Percentiles rank a stretch among this genome's conserved stretches.
Evolutionary conservation across 2,113 vertebrate species (phyloP).

Genomic region (Spea bombifrons): DNA sequence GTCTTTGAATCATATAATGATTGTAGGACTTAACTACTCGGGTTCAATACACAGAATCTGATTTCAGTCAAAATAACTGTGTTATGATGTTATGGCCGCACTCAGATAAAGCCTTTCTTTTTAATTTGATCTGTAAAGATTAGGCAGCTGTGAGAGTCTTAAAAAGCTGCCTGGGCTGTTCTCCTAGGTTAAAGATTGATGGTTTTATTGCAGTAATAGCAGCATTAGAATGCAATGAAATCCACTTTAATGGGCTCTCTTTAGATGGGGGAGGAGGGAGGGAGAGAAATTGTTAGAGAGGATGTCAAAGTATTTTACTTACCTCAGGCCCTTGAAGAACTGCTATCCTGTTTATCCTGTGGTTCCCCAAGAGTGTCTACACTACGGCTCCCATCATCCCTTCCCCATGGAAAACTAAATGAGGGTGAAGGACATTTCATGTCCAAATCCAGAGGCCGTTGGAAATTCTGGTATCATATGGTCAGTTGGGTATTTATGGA

Average conservation of each 20-base stretch:
- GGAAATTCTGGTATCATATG: too few relatives aligned
- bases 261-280: conserved; percentile 40
- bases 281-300: conserved; percentile 29
- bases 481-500: too few relatives aligned
- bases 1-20: conserved; percentile 27
- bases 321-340: conserved; percentile 7
- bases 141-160: conserved; percentile 50
- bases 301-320: conserved; percentile 41
- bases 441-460: too few relatives aligned
- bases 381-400: too few relatives aligned
- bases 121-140: conserved; percentile 50
- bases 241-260: conserved; percentile 55
- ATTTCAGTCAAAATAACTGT: conserved; percentile 49
- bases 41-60: conserved; percentile 47
- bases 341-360: background rate
- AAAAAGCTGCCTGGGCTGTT: conserved; percentile 46
- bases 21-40: conserved; percentile 40
- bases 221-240: conserved; percentile 65
- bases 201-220: conserved; percentile 71
- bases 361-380: too few relatives aligned
- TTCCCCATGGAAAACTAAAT: too few relatives aligned
- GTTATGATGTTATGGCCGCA: conserved; percentile 47
- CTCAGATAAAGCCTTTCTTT: conserved; percentile 49
- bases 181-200: conserved; percentile 49
- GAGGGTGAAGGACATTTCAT: too few relatives aligned